phyloP scores from a whole-genome alignment of 2,797 vertebrate species.

The Sparidentex hasta region DNA sequence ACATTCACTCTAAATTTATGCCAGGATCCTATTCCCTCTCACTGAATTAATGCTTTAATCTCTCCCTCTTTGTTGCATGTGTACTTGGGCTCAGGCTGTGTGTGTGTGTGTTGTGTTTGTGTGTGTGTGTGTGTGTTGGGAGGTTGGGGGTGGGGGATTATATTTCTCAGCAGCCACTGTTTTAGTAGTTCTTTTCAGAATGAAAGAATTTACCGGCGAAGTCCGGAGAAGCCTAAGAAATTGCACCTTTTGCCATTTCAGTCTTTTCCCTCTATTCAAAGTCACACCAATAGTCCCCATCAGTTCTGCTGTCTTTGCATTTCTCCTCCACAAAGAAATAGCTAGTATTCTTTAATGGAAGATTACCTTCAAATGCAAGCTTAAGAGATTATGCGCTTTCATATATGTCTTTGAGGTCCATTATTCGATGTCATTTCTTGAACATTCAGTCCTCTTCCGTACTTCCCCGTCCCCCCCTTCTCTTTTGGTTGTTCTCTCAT shows the following conservation, averaged over 20 bases:
- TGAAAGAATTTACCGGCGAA: constrained; percentile 66
- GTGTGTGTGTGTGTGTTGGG: constrained; percentile 36
- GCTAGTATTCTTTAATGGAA: constrained; percentile 84
- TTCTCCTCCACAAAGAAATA: constrained; percentile 81
- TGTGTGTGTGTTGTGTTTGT: constrained; percentile 46
- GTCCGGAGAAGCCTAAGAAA: constrained; percentile 59
- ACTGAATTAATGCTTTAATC: constrained; percentile 85
- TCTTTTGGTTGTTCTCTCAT: constrained; percentile 58
- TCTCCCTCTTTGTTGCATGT: constrained; percentile 81
- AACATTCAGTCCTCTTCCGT: constrained; percentile 62
- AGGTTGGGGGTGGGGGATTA: constrained; percentile 70
- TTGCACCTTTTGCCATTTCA: constrained; percentile 77
- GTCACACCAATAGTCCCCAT: constrained; percentile 79
- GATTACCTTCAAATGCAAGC: constrained; percentile 85
- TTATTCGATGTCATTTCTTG: constrained; percentile 79
- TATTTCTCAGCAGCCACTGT: constrained; percentile 76
- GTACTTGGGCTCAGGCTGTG: constrained; percentile 68
- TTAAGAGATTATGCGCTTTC: constrained; percentile 83
- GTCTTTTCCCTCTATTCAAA: constrained; percentile 76
- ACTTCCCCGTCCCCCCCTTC: constrained; percentile 33
- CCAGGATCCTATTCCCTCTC: constrained; percentile 80
- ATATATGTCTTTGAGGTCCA: constrained; percentile 81
- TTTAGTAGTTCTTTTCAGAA: constrained; percentile 74
- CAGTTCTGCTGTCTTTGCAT: constrained; percentile 85
- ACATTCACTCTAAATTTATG: constrained; percentile 82